Evolutionary conservation across 2,888 invertebrate species (phyloP), one percentile per base, ranked within the genome.

Genomic region (Andrena trimmerana): DNA sequence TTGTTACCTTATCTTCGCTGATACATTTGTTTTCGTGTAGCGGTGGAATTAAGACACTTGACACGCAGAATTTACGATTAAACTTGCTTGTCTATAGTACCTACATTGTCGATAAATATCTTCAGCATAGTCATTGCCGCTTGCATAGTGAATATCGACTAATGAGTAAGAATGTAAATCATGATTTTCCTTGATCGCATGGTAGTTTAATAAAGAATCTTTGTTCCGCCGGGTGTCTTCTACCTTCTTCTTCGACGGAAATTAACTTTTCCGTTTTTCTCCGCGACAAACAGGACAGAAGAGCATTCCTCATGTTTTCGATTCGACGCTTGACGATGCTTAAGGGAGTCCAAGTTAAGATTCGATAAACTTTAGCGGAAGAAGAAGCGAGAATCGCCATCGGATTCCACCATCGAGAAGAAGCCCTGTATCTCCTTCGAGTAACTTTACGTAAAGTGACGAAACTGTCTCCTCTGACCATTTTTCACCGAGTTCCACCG

Each of bases 281-380:
- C 13, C 29, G 63, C 54, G 65, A 48, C 71, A 54, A 33, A 27
- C 36, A 31, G 27, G 8, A 29, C 48, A n/a, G 33, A 72, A 65
- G 33, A 65, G 52, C 65, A 65, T 69, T 60, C 68, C 68, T 82
- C 82, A 72, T 69, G 83, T 81, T 77, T 69, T 29, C 71, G 60
- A 65, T 65, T 81, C 78, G 79, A 79, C 82, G 73, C 82, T 74
- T 33, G 75, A 85, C 60, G 85, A 74, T 71, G 70, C 85, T 85
- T 85, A 79, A 71, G 85, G 82, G 85, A 85, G 33, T 36, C 54
- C 54, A 36, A 74, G 67, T 62, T 54, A 57, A 24, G 36, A 57
- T 52, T 59, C 75, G 83, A 69, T 67, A 66, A 84, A 84, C 71
- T 84, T 84, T 76, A 33, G 5, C 31, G 66, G 20, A 24, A 10